Base-by-base conservation (phyloP, 2,888 invertebrate genomes). In the Drosophila peninsularis region DNA sequence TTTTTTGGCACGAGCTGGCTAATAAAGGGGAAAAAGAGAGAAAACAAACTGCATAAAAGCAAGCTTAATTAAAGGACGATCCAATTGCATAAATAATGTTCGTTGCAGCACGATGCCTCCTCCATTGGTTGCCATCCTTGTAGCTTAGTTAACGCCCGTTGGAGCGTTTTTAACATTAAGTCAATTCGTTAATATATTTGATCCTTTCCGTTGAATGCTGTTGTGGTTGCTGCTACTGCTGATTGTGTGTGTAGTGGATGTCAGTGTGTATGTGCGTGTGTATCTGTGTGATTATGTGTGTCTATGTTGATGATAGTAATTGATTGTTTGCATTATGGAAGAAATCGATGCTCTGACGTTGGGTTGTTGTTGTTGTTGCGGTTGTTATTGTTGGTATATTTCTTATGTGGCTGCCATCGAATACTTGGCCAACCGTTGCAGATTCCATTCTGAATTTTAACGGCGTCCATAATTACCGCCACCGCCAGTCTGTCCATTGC, bases 381-480 rank as follows among this genome's bases (percentile, higher is more conserved):
- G 77, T 67, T 64, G 63, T 72, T 63, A 56, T 65, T 66, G 82
- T 81, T 88, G 82, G 65, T 62, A 62, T 27, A 53, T 39, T 73
- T 47, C 19, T 75, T 64, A 56, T 68, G 14, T 24, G 54, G 41
- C 49, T 62, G 57, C 65, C 71, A 14, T 65, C 21, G 47, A 61
- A 42, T 65, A 42, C 41, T 57, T 63, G 78, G 78, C 71, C 75
- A 36, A 68, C 65, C 67, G 52, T 47, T 69, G 80, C 62, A 82
- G 83, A 32, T 62, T 82, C 80, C 78, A 80, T 75, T 42, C 17
- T 47, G 45, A 9, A 57, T 45, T 32, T 92, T 92, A 92, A 88
- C 92, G 92, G 76, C 92, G 91, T 67, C 90, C 90, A 74, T 91
- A 92, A 58, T 83, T 91, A 42, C 52, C 82, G 42, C 85, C 82